phyloP scores from a whole-genome alignment of 2,113 vertebrate species.

The Poecilia latipinna region DNA sequence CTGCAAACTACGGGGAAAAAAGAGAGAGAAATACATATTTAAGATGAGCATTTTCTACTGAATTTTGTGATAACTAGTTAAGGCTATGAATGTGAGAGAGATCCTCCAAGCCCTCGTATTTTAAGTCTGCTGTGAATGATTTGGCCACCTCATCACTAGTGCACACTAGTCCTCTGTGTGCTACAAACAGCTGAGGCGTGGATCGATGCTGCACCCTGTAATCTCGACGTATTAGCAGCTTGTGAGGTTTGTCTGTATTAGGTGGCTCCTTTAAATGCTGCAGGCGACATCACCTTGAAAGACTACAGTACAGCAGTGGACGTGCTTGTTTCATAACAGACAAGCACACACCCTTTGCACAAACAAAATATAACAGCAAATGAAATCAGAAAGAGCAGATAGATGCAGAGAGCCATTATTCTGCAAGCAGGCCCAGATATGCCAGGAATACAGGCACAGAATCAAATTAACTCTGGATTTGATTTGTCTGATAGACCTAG shows the following conservation, averaged over 20 bases:
- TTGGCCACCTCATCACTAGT: slow-evolving; percentile 28
- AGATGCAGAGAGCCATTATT: slow-evolving; percentile 65
- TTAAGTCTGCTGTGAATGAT: slow-evolving; percentile 38
- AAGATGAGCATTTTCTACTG: neutral
- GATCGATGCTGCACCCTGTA: slow-evolving; percentile 34
- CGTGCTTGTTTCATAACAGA: slow-evolving; percentile 41
- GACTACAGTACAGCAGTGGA: slow-evolving; percentile 6
- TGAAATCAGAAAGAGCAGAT: slow-evolving; percentile 74
- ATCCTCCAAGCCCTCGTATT: slow-evolving; percentile 10
- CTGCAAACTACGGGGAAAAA: neutral
- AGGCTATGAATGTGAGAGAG: slow-evolving; percentile 1
- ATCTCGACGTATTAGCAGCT: slow-evolving; percentile 26
- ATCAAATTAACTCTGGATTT: slow-evolving; percentile 74
- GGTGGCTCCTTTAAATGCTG: slow-evolving; percentile 31
- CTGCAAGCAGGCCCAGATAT: slow-evolving; percentile 71
- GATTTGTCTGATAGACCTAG: slow-evolving; percentile 70
- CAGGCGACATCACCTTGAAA: slow-evolving; percentile 57
- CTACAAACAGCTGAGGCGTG: slow-evolving; percentile 3
- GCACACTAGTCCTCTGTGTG: slow-evolving; percentile 6
- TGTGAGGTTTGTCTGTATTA: slow-evolving; percentile 41
- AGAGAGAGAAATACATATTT: slow-evolving; percentile 19
- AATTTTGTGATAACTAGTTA: slow-evolving; percentile 21
- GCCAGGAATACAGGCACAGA: slow-evolving; percentile 70
- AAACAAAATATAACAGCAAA: slow-evolving; percentile 56
- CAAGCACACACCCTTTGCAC: slow-evolving; percentile 35